Evolutionary conservation across 2,113 vertebrate genomes (phyloP).

Genomic region (Cariama cristata): DNA sequence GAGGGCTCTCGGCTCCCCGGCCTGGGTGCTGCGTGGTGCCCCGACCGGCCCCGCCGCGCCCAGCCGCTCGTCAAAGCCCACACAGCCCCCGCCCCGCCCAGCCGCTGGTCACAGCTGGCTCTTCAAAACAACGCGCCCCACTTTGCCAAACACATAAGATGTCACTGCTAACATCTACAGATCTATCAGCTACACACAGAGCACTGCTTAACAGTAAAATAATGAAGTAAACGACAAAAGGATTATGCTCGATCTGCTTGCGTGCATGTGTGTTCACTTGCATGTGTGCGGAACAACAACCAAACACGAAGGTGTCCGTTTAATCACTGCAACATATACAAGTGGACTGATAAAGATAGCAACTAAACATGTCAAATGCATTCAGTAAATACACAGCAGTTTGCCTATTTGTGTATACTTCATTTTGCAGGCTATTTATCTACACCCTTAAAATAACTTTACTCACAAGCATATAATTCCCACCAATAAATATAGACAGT

Average conservation of each 20-base stretch:
- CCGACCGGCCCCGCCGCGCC: not conserved
- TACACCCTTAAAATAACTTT: not conserved
- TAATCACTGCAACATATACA: not conserved
- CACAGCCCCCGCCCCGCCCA: not conserved
- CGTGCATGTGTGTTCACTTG: no score
- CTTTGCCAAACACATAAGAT: not conserved
- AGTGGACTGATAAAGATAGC: not conserved
- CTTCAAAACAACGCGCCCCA: not conserved
- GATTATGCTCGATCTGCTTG: not conserved
- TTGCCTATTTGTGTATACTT: not conserved
- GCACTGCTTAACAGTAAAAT: not conserved
- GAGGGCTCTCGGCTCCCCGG: not conserved
- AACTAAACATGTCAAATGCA: not conserved
- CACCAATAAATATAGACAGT: not conserved
- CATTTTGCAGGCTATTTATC: not conserved
- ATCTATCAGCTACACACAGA: not conserved
- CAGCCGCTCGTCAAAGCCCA: not conserved
- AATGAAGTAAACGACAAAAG: constrained; percentile 1
- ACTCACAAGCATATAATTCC: not conserved
- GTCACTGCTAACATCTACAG: not conserved
- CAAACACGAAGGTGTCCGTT: not conserved
- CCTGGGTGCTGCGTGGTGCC: not conserved
- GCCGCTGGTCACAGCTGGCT: not conserved
- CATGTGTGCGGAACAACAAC: not conserved
- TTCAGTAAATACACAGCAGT: not conserved